These are phyloP conservation scores for Neodiprion lecontei DNA, from an alignment of 1,140 invertebrate genomes.

Conservation along the genomic window DNA sequence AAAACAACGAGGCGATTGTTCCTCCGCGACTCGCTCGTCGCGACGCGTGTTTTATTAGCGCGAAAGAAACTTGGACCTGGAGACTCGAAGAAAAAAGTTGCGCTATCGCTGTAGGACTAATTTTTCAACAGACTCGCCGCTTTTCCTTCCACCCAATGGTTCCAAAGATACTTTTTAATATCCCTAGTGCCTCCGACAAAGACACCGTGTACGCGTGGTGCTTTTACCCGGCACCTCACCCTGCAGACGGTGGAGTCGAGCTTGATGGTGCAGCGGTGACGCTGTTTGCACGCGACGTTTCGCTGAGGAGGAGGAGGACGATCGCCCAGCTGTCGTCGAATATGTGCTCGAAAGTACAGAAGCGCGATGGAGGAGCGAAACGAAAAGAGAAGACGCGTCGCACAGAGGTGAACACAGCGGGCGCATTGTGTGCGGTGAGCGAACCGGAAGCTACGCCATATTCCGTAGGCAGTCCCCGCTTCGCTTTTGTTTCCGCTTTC, in stretches of 20 bases:
- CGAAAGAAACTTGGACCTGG: no score
- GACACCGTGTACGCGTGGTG: neutral
- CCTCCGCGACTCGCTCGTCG: no score
- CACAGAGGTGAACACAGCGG: conserved; percentile 55
- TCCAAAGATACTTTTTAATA: neutral
- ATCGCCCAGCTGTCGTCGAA: conserved; percentile 5
- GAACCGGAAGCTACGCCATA: conserved; percentile 61
- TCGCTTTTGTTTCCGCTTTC: conserved; percentile 59
- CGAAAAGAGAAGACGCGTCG: conserved; percentile 10
- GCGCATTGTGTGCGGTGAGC: conserved; percentile 61
- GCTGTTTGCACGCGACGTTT: no score
- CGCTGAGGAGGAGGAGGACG: neutral
- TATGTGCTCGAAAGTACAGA: conserved; percentile 1
- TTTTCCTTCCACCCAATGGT: neutral
- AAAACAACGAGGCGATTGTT: no score
- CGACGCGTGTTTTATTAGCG: no score
- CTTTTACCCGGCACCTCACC: neutral
- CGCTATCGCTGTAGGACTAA: neutral
- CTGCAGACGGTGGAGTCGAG: no score
- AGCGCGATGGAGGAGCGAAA: neutral
- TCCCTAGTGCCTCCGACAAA: neutral
- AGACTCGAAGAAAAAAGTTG: no score
- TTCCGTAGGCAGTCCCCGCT: conserved; percentile 51
- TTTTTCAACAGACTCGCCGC: neutral
- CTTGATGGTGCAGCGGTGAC: no score